These are phyloP conservation scores for Achlya flavicornis DNA, from an alignment of 2,888 invertebrate species.

Conservation along the genomic window DNA sequence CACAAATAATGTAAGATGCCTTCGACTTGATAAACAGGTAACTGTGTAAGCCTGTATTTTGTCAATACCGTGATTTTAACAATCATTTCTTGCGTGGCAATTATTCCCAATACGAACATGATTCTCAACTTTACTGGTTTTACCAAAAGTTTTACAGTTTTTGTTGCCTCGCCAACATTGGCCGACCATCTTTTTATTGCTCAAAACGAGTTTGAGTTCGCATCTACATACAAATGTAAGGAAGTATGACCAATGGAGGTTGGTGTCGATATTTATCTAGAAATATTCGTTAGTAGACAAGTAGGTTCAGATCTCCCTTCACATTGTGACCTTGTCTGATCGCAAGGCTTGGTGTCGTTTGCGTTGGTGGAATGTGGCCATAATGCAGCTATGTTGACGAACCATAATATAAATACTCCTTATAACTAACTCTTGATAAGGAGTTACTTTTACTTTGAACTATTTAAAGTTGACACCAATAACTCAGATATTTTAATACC, in stretches of 20 bases:
- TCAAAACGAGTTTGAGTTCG: conserved; percentile 16
- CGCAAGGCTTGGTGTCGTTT: conserved; percentile 71
- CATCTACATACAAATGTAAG: conserved; percentile 1
- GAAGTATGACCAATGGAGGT: conserved; percentile 8
- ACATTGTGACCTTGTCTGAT: conserved; percentile 74
- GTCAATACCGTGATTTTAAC: not conserved
- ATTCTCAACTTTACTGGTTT: not conserved
- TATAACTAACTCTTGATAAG: not conserved
- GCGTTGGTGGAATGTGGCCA: conserved; percentile 74
- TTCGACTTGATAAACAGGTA: not conserved
- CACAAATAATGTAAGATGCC: not conserved
- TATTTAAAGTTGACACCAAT: conserved; percentile 18
- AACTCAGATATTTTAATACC: not conserved
- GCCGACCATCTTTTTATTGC: conserved; percentile 5
- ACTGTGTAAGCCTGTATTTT: not conserved
- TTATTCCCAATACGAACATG: not conserved
- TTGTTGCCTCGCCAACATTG: not conserved
- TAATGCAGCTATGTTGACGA: conserved; percentile 68
- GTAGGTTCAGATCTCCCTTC: conserved; percentile 61
- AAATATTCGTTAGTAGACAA: conserved; percentile 40
- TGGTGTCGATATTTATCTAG: conserved; percentile 12
- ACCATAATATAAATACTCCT: conserved; percentile 43
- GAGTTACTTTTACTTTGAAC: conserved; percentile 26
- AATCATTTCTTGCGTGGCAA: not conserved
- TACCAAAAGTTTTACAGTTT: conserved; percentile 1